Conservation (phyloP, 1,140 invertebrate species). For the Drosophila simulans region DNA sequence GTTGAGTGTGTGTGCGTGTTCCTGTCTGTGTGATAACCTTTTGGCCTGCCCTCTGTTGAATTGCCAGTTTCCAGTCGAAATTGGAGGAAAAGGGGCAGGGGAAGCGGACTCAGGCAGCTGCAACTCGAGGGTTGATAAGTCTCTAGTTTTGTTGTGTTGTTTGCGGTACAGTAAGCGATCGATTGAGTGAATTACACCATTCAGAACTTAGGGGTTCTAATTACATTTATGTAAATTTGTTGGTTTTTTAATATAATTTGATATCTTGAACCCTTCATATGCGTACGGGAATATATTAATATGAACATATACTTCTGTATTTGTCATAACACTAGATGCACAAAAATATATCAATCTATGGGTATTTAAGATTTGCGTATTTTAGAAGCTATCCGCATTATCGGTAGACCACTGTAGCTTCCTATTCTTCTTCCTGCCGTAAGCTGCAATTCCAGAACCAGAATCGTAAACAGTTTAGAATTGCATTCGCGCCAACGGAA, state of each 20-base stretch:
- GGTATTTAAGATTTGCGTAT: no score
- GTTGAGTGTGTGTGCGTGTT: conserved; percentile 2
- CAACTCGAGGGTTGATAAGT: conserved; percentile 61
- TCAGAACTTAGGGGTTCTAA: conserved; percentile 4
- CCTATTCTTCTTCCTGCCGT: background rate
- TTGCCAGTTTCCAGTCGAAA: conserved; percentile 43
- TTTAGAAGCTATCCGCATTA: background rate
- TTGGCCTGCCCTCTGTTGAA: conserved; percentile 39
- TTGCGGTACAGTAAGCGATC: conserved; percentile 14
- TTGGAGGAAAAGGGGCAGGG: conserved; percentile 31
- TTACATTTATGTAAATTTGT: background rate
- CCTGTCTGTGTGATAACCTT: conserved; percentile 63
- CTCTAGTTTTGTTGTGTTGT: conserved; percentile 12
- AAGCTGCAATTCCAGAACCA: conserved; percentile 17
- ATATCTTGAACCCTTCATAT: background rate
- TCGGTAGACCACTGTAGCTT: conserved; percentile 4
- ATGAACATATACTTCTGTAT: no score
- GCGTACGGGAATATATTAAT: no score
- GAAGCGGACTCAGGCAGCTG: conserved; percentile 58
- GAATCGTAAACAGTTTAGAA: conserved; percentile 18
- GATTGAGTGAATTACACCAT: conserved; percentile 16
- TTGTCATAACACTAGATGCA: no score
- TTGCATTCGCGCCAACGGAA: conserved; percentile 51
- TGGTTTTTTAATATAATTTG: background rate
- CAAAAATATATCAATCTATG: no score